These are phyloP conservation scores for Epicampocera succincta DNA, from an alignment of 2,888 invertebrate genomes.

Conservation along the genomic window DNA sequence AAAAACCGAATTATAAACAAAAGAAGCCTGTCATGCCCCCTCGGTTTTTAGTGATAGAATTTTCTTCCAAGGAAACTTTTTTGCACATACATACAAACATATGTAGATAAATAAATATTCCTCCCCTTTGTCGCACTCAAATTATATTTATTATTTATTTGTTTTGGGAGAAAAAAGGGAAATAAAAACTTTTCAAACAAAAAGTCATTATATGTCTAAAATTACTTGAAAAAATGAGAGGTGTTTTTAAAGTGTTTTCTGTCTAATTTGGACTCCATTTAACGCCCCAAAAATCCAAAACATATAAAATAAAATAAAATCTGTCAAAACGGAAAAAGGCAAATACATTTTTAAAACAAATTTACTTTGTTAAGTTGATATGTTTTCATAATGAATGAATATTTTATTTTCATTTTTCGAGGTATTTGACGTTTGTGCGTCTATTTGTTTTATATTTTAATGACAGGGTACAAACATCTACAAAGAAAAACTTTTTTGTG, in stretches of 20 bases:
- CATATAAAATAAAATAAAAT: constrained; percentile 43
- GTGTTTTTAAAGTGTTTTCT: constrained; percentile 36
- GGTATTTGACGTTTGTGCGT: constrained; percentile 55
- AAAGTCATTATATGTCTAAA: constrained; percentile 49
- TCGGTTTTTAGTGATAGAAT: constrained; percentile 7
- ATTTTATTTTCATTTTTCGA: constrained; percentile 32
- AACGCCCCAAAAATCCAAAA: constrained; percentile 32
- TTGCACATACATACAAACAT: not conserved
- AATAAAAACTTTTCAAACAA: not conserved
- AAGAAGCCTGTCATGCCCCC: constrained; percentile 64
- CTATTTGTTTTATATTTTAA: constrained; percentile 53
- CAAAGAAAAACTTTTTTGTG: not conserved
- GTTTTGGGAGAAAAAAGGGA: not conserved
- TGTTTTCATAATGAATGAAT: not conserved
- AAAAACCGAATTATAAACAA: constrained; percentile 3
- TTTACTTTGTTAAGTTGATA: constrained; percentile 45
- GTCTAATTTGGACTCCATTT: constrained; percentile 59
- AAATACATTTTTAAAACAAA: constrained; percentile 45
- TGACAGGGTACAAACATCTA: constrained; percentile 39
- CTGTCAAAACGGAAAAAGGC: constrained; percentile 32
- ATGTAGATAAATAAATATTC: not conserved
- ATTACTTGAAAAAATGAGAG: constrained; percentile 44
- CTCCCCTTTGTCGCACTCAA: not conserved
- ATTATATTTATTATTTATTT: not conserved
- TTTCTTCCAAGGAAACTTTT: constrained; percentile 59